These are phyloP conservation scores for Ophioninae sp. DNA, from an alignment of 2,888 invertebrate genomes.

Conservation along the genomic window DNA sequence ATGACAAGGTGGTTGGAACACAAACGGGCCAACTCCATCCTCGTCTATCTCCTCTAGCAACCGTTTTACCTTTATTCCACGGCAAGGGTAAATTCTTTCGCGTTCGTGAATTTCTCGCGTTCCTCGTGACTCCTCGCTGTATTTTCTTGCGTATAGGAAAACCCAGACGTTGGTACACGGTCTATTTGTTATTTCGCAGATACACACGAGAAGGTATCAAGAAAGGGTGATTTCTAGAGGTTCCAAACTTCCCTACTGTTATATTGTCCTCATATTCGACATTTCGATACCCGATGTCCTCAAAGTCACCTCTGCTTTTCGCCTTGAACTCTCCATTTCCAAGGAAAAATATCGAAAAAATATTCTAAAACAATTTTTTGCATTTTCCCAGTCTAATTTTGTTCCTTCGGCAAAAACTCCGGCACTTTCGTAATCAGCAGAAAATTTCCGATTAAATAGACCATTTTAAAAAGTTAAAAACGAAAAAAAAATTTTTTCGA, in stretches of 20 bases:
- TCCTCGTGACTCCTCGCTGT: slow-evolving; percentile 18
- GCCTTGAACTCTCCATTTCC: too few species aligned
- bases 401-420: too few species aligned
- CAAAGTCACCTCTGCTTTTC: too few species aligned
- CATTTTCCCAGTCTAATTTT: too few species aligned
- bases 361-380: too few species aligned
- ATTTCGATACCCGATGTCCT: not conserved
- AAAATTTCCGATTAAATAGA: too few species aligned
- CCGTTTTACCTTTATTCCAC: slow-evolving; percentile 24
- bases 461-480: too few species aligned
- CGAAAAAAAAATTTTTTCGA: too few species aligned
- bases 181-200: not conserved
- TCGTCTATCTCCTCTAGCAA: slow-evolving; percentile 12
- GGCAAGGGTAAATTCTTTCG: slow-evolving; percentile 41
- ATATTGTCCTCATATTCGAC: not conserved
- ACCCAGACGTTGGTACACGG: not conserved
- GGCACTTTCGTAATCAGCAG: too few species aligned
- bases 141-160: slow-evolving; percentile 29
- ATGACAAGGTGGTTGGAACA: slow-evolving; percentile 13
- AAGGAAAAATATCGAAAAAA: too few species aligned
- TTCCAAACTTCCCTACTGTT: too few species aligned
- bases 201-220: too few species aligned
- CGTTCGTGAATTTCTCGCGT: slow-evolving; percentile 55
- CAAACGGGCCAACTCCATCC: slow-evolving; percentile 39
- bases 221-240: not conserved